Evolutionary conservation across 2,888 invertebrate species (phyloP).

Genomic region (Hypolimnas misippus): DNA sequence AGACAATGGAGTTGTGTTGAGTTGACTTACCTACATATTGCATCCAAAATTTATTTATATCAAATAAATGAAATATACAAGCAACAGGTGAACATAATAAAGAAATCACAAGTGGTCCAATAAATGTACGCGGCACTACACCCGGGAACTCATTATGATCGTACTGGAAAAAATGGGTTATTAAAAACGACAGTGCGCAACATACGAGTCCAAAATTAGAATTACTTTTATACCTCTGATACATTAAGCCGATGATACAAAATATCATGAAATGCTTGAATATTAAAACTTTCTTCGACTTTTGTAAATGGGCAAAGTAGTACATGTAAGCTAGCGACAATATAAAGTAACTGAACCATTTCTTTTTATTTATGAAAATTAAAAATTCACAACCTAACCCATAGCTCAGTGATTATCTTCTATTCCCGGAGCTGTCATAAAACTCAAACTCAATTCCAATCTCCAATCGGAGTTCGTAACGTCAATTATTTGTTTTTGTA

Average conservation of each 20-base stretch:
- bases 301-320: slow-evolving; percentile 97
- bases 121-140: slow-evolving; percentile 97
- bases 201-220: slow-evolving; percentile 77
- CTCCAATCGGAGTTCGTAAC: too few relatives aligned
- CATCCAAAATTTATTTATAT: slow-evolving; percentile 92
- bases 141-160: slow-evolving; percentile 99
- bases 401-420: slow-evolving; percentile 29
- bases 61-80: slow-evolving; percentile 85
- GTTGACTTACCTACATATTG: slow-evolving; percentile 92
- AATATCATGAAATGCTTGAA: slow-evolving; percentile 99
- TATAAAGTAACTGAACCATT: slow-evolving; percentile 90
- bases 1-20: not conserved
- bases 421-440: slow-evolving; percentile 33
- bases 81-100: slow-evolving; percentile 90
- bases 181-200: slow-evolving; percentile 48
- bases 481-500: not conserved
- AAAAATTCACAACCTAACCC: slow-evolving; percentile 38
- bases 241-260: slow-evolving; percentile 94
- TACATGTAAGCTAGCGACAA: slow-evolving; percentile 91
- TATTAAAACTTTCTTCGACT: slow-evolving; percentile 99
- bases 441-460: not conserved
- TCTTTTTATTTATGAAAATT: slow-evolving; percentile 52
- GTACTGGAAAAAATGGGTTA: slow-evolving; percentile 86
- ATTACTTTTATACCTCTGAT: slow-evolving; percentile 86
- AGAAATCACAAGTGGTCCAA: slow-evolving; percentile 94